A percentile compares a stretch with the other conserved stretches of the same genome.
Conservation (phyloP, 2,797 vertebrate species). For the Triplophysa bombifrons region DNA sequence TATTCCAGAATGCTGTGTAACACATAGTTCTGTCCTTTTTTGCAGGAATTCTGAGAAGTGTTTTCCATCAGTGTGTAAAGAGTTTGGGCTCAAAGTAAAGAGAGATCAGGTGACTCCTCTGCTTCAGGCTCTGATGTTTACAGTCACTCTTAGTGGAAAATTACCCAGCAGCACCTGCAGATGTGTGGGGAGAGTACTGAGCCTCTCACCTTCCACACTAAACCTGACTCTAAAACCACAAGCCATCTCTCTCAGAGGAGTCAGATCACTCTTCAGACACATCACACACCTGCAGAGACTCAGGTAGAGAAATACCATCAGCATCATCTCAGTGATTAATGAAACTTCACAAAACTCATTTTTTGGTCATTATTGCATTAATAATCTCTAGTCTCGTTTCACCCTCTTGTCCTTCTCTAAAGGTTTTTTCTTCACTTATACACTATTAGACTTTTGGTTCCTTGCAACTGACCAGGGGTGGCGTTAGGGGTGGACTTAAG, state of each 20-base stretch:
- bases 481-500: too few relatives aligned
- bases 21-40: background rate
- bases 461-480: too few relatives aligned
- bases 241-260: constrained; percentile 52
- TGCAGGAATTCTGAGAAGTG: constrained; percentile 39
- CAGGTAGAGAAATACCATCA: constrained; percentile 31
- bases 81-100: constrained; percentile 45
- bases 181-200: constrained; percentile 55
- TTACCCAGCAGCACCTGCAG: constrained; percentile 53
- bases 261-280: constrained; percentile 45
- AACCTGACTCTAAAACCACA: constrained; percentile 56
- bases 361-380: too few relatives aligned
- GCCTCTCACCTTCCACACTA: constrained; percentile 44
- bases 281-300: constrained; percentile 54
- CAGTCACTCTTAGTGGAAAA: constrained; percentile 43
- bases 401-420: too few relatives aligned
- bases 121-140: constrained; percentile 52
- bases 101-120: constrained; percentile 47
- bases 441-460: too few relatives aligned
- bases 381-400: too few relatives aligned
- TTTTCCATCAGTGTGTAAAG: constrained; percentile 49
- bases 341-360: too few relatives aligned
- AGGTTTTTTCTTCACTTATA: too few relatives aligned
- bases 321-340: background rate
- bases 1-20: background rate